Conservation (phyloP, 30 jellyfish, hydroid and myxozoan genomes). For the Cassiopea andromeda region DNA sequence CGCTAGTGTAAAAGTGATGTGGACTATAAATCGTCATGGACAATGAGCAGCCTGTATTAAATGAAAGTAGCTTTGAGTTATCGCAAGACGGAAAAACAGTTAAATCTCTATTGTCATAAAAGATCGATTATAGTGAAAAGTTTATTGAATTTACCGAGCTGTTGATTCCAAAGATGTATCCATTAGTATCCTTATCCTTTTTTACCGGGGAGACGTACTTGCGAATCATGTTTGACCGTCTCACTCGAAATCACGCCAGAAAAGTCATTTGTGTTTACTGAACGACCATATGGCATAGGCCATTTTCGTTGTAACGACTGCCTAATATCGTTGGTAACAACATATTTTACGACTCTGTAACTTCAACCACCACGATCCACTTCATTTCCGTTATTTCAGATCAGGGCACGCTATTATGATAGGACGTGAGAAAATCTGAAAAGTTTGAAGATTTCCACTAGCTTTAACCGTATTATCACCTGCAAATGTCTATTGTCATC, state of each 20-base stretch:
- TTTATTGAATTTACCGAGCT: slow-evolving; percentile 79
- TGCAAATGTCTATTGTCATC: background rate
- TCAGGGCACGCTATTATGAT: background rate
- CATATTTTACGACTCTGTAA: background rate
- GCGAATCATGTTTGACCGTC: slow-evolving; percentile 64
- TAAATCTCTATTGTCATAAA: too few relatives aligned
- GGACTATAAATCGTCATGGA: too few relatives aligned
- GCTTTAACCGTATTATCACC: background rate
- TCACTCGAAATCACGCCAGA: background rate
- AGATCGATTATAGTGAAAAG: too few relatives aligned
- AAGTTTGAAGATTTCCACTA: background rate
- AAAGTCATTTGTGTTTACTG: background rate
- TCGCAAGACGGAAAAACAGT: too few relatives aligned
- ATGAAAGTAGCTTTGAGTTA: too few relatives aligned
- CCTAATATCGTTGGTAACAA: background rate
- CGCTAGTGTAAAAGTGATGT: too few relatives aligned
- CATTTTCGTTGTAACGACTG: background rate
- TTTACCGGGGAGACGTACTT: slow-evolving; percentile 71
- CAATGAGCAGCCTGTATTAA: too few relatives aligned
- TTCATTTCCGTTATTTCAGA: slow-evolving; percentile 20
- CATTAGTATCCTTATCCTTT: slow-evolving; percentile 57
- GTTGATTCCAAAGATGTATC: slow-evolving; percentile 94
- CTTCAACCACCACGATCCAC: slow-evolving; percentile 10
- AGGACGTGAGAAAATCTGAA: slow-evolving; percentile 10
- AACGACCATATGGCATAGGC: slow-evolving; percentile 5